Conservation (phyloP, 2,888 invertebrate genomes). For the Drosophila acutilabella region DNA sequence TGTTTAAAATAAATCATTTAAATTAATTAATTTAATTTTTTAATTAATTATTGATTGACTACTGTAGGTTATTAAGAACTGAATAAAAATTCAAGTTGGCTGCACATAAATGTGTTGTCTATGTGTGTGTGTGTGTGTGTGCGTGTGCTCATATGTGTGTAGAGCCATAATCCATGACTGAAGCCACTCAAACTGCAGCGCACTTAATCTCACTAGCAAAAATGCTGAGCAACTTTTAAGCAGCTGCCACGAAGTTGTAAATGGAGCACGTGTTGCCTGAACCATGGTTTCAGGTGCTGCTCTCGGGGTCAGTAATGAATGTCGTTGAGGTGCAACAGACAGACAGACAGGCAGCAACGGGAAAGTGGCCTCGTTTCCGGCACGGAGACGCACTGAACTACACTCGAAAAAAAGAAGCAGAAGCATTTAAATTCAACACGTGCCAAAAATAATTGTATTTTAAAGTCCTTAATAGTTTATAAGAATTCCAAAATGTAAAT, state of each 20-base stretch:
- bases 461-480: no score
- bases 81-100: conserved; percentile 14
- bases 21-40: no score
- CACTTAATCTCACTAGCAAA: conserved; percentile 56
- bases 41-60: background rate
- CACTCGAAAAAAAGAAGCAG: background rate
- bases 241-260: conserved; percentile 44
- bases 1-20: no score
- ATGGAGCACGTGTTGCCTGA: conserved; percentile 45
- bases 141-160: conserved; percentile 1
- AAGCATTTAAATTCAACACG: no score
- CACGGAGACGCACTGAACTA: conserved; percentile 15
- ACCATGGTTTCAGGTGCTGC: conserved; percentile 14
- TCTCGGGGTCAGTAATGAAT: conserved; percentile 41
- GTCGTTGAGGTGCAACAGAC: conserved; percentile 22
- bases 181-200: conserved; percentile 52
- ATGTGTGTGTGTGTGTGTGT: background rate
- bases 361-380: conserved; percentile 35
- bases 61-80: conserved; percentile 6
- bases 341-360: conserved; percentile 3
- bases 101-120: conserved; percentile 8
- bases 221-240: conserved; percentile 53
- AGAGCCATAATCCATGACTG: conserved; percentile 38
- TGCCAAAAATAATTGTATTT: no score
- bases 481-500: no score